Percentiles rank a stretch among this genome's conserved stretches.
These are phyloP conservation scores for Myrmecophaga tridactyla DNA, from an alignment of 2,113 vertebrate genomes.

Conservation along the genomic window DNA sequence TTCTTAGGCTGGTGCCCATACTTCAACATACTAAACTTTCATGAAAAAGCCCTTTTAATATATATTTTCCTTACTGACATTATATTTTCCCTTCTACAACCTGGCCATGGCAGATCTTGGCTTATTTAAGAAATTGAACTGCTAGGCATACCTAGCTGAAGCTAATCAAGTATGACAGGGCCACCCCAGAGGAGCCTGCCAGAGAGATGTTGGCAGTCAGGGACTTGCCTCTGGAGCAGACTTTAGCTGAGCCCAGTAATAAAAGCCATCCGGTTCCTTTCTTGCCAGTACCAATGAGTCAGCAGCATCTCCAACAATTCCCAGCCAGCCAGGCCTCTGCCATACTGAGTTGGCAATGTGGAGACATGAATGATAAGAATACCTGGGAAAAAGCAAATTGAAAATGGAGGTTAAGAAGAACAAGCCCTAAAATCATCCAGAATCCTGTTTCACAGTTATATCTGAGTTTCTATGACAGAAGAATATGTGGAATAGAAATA, in stretches of 20 bases:
- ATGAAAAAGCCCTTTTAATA: background rate
- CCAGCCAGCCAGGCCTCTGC: slow-evolving; percentile 25
- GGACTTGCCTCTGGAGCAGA: slow-evolving; percentile 84
- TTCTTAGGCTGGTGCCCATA: background rate
- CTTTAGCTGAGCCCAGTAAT: slow-evolving; percentile 86
- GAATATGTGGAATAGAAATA: background rate
- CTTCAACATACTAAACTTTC: background rate
- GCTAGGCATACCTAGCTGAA: background rate
- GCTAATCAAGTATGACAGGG: background rate
- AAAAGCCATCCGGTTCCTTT: slow-evolving; percentile 86
- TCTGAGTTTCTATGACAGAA: background rate
- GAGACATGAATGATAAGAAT: slow-evolving; percentile 54
- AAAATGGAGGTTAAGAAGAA: background rate
- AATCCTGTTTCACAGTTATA: background rate
- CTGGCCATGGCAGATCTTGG: background rate
- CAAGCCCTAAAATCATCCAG: background rate
- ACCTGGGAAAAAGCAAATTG: slow-evolving; percentile 78
- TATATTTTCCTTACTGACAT: background rate
- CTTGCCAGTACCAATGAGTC: slow-evolving; percentile 86
- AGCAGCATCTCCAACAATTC: background rate
- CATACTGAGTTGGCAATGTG: slow-evolving; percentile 4
- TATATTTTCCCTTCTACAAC: background rate
- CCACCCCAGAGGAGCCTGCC: background rate
- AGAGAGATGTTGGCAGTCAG: background rate
- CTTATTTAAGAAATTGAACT: background rate